These are phyloP conservation scores for Drosophila tsacasi DNA, from an alignment of 1,140 invertebrate genomes.

Conservation along the genomic window DNA sequence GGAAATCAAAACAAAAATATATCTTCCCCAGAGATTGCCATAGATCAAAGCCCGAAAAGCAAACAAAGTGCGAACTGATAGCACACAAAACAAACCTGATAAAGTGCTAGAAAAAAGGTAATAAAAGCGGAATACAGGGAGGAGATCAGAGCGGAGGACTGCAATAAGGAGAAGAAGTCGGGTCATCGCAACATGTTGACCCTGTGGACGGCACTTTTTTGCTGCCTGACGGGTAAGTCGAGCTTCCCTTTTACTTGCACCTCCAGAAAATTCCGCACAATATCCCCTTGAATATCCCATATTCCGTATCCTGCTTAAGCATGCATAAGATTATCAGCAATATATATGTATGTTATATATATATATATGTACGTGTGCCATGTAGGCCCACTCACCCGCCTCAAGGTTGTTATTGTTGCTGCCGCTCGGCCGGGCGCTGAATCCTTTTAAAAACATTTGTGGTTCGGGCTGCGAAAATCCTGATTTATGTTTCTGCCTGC, in stretches of 20 bases:
- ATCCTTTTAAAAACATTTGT: conserved; percentile 84
- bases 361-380: conserved; percentile 15
- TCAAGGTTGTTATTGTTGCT: conserved; percentile 69
- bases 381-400: conserved; percentile 54
- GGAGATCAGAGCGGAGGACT: conserved; percentile 6
- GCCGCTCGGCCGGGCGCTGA: conserved; percentile 53
- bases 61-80: conserved; percentile 65
- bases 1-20: conserved; percentile 50
- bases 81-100: conserved; percentile 33
- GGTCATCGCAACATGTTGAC: conserved; percentile 69
- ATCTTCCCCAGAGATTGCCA: conserved; percentile 41
- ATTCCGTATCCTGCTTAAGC: conserved; percentile 62
- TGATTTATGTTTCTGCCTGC: conserved; percentile 80
- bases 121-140: conserved; percentile 9
- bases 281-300: not conserved
- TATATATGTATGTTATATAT: conserved; percentile 41
- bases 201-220: conserved; percentile 71
- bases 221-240: conserved; percentile 79
- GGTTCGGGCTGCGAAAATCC: conserved; percentile 77
- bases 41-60: conserved; percentile 43
- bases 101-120: conserved; percentile 34
- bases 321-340: conserved; percentile 78
- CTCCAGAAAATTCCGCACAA: not conserved
- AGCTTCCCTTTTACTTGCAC: conserved; percentile 1
- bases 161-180: conserved; percentile 11